A percentile compares a stretch with the other conserved stretches of the same genome.
Evolutionary conservation across 1,140 invertebrate species (phyloP).

Genomic region (Diuraphis noxia): DNA sequence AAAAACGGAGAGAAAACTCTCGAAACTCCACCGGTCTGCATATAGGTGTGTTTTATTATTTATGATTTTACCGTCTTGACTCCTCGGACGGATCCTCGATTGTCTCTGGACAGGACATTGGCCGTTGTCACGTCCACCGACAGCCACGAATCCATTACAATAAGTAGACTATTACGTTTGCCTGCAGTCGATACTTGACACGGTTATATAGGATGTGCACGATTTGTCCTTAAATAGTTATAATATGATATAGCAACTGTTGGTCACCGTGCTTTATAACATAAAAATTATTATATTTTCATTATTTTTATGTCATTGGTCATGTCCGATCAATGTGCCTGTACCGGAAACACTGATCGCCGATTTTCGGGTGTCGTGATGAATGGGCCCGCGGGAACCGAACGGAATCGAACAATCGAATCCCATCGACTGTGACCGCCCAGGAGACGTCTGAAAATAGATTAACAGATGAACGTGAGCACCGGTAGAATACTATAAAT

Average conservation of each 20-base stretch:
- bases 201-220: not conserved
- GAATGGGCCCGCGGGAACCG: not conserved
- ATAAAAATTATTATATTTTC: not conserved
- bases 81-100: conserved; percentile 31
- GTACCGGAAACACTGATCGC: conserved; percentile 29
- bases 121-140: conserved; percentile 38
- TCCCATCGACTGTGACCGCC: not conserved
- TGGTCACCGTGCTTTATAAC: not conserved
- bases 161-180: not conserved
- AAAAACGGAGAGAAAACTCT: not conserved
- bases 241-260: not conserved
- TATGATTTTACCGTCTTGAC: conserved; percentile 29
- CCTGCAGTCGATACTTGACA: not conserved
- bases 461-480: not conserved
- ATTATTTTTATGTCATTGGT: not conserved
- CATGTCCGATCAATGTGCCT: not conserved
- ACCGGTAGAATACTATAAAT: conserved; percentile 48
- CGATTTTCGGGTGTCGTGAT: not conserved
- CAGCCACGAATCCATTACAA: conserved; percentile 31
- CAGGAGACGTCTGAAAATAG: conserved; percentile 40
- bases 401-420: conserved; percentile 19
- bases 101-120: conserved; percentile 37
- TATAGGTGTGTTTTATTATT: not conserved
- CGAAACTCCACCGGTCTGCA: not conserved
- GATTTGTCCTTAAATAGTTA: not conserved